phyloP scores from a whole-genome alignment of 2,113 vertebrate species.

The Etheostoma cragini region DNA sequence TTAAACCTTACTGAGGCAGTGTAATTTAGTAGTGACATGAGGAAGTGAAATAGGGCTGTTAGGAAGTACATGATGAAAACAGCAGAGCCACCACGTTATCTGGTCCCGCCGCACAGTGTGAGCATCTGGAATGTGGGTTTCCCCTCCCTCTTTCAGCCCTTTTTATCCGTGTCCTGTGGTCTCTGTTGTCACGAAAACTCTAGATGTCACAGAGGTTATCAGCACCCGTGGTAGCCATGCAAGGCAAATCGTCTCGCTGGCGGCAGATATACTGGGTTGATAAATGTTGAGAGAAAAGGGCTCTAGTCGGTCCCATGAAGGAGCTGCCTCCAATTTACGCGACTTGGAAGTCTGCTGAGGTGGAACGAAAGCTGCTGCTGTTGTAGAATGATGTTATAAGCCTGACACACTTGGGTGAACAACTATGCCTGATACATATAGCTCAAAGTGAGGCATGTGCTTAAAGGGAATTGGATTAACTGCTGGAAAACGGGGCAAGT shows the following conservation, averaged over 20 bases:
- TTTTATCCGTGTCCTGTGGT: conserved; percentile 49
- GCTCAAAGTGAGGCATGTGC: conserved; percentile 59
- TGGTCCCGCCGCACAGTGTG: conserved; percentile 40
- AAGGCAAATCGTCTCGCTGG: conserved; percentile 45
- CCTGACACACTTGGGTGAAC: conserved; percentile 67
- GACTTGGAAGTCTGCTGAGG: conserved; percentile 47
- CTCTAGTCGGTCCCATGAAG: conserved; percentile 23
- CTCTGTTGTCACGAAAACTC: conserved; percentile 46
- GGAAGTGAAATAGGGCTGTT: conserved; percentile 55
- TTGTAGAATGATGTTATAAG: conserved; percentile 61
- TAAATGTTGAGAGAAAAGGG: conserved; percentile 44
- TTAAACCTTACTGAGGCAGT: conserved; percentile 31
- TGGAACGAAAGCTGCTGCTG: conserved; percentile 46
- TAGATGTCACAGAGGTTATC: conserved; percentile 64
- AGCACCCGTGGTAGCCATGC: conserved; percentile 46
- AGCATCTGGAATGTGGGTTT: conserved; percentile 66
- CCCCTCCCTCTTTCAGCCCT: background rate
- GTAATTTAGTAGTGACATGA: conserved; percentile 55
- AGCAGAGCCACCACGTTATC: conserved; percentile 47
- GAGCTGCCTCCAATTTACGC: conserved; percentile 46
- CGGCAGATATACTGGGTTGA: conserved; percentile 57
- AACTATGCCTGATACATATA: conserved; percentile 62
- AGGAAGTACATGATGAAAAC: conserved; percentile 64
- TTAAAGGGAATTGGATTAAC: conserved; percentile 77
- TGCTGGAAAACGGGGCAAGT: conserved; percentile 16